Evolutionary conservation across 2,888 invertebrate genomes (phyloP), one percentile per base, ranked within the genome.

Genomic region (Hyposoter dolosus): DNA sequence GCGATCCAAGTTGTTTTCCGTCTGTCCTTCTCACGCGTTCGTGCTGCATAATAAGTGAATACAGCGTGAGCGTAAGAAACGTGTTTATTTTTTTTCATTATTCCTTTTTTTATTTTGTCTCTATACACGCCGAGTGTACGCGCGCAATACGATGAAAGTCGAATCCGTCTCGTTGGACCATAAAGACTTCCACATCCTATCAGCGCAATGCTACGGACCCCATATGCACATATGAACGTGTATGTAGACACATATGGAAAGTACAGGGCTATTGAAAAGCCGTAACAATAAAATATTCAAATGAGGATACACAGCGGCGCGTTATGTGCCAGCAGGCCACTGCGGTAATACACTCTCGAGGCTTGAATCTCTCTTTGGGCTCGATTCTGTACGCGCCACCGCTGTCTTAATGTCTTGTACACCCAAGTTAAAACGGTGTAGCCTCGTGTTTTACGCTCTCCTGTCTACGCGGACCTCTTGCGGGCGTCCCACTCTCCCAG

Each of bases 241-340:
- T 45, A 69, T 53, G 66, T 47, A 40, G 50, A 53, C 43, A 78
- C 17, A 35, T 23, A 32, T 76, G 17, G 19, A 40, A 17, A 77
- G 71, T n/a, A 77, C 76, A 66, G 82, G 76, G 83, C 89, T 87
- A 89, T 90, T 89, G 88, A 88, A 89, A 85, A 86, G 84, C 78
- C 87, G 88, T 87, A 88, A 90, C 90, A 90, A 91, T 91, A 91
- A 91, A 90, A 90, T 90, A 91, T 91, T 89, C 86, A 90, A 90
- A 90, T 89, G 90, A 90, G 84, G 68, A 83, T 86, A 86, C 85
- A 50, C 50, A 56, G 88, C 80, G 74, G 75, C 74, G 82, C 79
- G 84, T 84, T 83, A 83, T 83, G 72, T 69, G 81, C 68, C 83
- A 75, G 81, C 74, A 65, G 45, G 68, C 63, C 68, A 76, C 80